These are phyloP conservation scores for Akabosia matsudoensis DNA, from an alignment of 1,140 invertebrate genomes.

Conservation along the genomic window DNA sequence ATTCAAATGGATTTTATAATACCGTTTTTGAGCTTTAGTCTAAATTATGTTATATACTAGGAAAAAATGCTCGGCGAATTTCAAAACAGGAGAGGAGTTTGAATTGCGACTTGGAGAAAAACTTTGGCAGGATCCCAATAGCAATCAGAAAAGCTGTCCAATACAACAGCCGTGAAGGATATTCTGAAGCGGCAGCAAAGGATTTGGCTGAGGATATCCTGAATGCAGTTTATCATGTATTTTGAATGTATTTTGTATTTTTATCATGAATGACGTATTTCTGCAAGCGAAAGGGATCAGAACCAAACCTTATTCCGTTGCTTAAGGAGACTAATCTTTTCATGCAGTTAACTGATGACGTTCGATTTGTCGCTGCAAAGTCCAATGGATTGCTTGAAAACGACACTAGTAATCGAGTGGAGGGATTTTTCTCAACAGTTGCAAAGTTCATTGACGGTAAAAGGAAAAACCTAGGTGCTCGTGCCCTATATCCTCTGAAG, in stretches of 20 bases:
- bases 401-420: not conserved
- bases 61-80: not conserved
- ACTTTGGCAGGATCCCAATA: not conserved
- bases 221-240: not conserved
- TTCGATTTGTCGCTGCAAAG: not conserved
- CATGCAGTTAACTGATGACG: not conserved
- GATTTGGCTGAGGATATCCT: not conserved
- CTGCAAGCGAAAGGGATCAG: not conserved
- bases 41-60: too few species aligned
- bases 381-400: not conserved
- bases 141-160: not conserved
- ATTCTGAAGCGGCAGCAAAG: not conserved
- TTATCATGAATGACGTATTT: not conserved
- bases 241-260: too few species aligned
- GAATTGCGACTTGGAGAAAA: not conserved
- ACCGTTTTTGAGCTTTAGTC: too few species aligned
- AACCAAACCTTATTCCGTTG: not conserved
- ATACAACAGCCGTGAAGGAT: not conserved
- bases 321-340: not conserved
- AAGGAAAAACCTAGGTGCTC: not conserved
- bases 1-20: too few species aligned
- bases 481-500: not conserved
- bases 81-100: not conserved
- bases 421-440: not conserved
- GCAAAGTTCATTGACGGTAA: not conserved